A percentile compares a stretch with the other conserved stretches of the same genome.
Conservation (phyloP, 2,888 invertebrate species). For the Spilarctia lutea region DNA sequence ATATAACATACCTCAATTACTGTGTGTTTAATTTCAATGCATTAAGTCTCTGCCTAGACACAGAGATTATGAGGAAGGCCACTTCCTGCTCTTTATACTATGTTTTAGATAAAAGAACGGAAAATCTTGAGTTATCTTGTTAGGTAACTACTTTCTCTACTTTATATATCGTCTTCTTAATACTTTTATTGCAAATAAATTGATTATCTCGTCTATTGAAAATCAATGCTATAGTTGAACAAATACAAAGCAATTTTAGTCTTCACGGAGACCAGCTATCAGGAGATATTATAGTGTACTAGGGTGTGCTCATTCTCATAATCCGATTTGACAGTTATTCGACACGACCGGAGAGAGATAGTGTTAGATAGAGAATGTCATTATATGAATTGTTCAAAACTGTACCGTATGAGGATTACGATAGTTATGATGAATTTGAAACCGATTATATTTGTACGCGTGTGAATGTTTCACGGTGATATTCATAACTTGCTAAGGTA, state of each 20-base stretch:
- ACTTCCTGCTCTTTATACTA: background rate
- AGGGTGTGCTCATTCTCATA: no score
- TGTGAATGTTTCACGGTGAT: background rate
- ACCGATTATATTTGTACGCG: background rate
- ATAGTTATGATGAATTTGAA: conserved; percentile 13
- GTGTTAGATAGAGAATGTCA: background rate
- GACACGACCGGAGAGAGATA: no score
- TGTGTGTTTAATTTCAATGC: background rate
- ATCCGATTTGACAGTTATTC: no score
- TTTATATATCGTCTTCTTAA: background rate
- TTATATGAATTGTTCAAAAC: background rate
- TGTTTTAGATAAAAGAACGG: background rate
- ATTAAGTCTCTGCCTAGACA: background rate
- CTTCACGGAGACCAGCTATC: no score
- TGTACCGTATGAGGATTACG: background rate
- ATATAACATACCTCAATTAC: background rate
- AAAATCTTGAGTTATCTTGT: background rate
- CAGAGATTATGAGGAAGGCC: background rate
- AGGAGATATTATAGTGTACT: no score
- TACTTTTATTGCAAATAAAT: background rate
- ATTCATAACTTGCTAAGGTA: conserved; percentile 1
- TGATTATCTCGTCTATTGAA: no score
- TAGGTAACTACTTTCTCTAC: background rate
- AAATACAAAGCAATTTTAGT: background rate
- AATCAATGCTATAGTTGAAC: background rate